phyloP scores from a whole-genome alignment of 1,140 invertebrate genomes.

The Drosophila pseudoananassae region DNA sequence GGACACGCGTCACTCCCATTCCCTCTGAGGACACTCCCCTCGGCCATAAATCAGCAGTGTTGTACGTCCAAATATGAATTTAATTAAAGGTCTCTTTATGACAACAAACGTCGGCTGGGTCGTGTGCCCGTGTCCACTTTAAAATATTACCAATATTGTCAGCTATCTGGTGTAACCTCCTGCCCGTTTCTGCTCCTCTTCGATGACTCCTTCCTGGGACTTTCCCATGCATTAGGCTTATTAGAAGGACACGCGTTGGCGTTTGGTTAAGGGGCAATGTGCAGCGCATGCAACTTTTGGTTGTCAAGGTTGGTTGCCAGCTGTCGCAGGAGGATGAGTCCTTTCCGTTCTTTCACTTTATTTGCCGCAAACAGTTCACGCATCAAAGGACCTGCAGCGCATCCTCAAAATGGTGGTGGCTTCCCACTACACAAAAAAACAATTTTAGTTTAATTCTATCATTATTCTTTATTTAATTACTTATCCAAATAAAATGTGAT shows the following conservation, averaged over 20 bases:
- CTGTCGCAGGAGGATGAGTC: slow-evolving; percentile 13
- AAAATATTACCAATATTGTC: slow-evolving; percentile 81
- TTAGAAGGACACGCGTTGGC: slow-evolving; percentile 70
- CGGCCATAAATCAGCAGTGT: slow-evolving; percentile 67
- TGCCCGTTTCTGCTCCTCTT: slow-evolving; percentile 1
- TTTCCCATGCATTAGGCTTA: slow-evolving; percentile 75
- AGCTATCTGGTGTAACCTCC: slow-evolving; percentile 64
- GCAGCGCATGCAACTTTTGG: slow-evolving; percentile 57
- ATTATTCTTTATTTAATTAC: neutral
- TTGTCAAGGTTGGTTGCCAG: slow-evolving; percentile 60
- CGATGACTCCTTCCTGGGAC: slow-evolving; percentile 4
- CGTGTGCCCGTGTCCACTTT: slow-evolving; percentile 67
- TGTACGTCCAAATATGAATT: slow-evolving; percentile 72
- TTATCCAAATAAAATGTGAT: too few species aligned
- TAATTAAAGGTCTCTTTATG: slow-evolving; percentile 78
- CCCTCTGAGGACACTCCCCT: neutral
- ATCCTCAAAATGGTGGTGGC: slow-evolving; percentile 39
- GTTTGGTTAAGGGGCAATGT: slow-evolving; percentile 43
- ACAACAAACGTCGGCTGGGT: slow-evolving; percentile 61
- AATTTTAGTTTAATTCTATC: neutral
- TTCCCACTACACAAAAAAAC: slow-evolving; percentile 8
- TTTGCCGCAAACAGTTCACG: slow-evolving; percentile 68
- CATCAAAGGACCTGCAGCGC: slow-evolving; percentile 66
- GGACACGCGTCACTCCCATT: slow-evolving; percentile 21
- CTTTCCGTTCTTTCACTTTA: slow-evolving; percentile 17